phyloP scores from a whole-genome alignment of 2,888 invertebrate species.

The Sphecodes monilicornis region DNA sequence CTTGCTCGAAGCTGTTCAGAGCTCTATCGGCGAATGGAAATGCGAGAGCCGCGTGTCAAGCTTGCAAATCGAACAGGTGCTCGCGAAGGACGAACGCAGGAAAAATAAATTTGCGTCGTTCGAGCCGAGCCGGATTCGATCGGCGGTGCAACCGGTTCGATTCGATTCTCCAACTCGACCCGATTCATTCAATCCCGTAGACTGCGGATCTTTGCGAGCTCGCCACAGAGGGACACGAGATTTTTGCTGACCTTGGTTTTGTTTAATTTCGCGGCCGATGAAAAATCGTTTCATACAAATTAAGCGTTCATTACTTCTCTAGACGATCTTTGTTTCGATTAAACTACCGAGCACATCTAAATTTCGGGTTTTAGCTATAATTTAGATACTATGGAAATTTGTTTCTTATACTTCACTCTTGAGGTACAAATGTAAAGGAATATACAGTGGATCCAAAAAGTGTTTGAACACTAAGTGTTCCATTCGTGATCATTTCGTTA shows the following conservation, averaged over 20 bases:
- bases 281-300: no score
- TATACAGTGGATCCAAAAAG: no score
- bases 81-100: slow-evolving; percentile 17
- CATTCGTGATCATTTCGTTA: no score
- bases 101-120: slow-evolving; percentile 23
- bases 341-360: neutral
- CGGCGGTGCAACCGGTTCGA: neutral
- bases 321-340: no score
- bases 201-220: neutral
- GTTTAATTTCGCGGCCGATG: no score
- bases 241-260: neutral
- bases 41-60: slow-evolving; percentile 2
- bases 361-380: no score
- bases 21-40: neutral
- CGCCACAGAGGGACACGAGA: neutral
- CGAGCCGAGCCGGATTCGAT: neutral
- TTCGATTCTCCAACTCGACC: neutral
- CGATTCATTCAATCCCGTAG: neutral
- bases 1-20: neutral
- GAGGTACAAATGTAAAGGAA: no score
- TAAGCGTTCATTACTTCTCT: no score
- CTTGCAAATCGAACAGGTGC: slow-evolving; percentile 54
- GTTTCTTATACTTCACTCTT: no score
- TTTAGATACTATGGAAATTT: no score
- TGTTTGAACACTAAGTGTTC: no score